Conservation (phyloP, 1,140 invertebrate genomes). For the Zaprionus inermis region DNA sequence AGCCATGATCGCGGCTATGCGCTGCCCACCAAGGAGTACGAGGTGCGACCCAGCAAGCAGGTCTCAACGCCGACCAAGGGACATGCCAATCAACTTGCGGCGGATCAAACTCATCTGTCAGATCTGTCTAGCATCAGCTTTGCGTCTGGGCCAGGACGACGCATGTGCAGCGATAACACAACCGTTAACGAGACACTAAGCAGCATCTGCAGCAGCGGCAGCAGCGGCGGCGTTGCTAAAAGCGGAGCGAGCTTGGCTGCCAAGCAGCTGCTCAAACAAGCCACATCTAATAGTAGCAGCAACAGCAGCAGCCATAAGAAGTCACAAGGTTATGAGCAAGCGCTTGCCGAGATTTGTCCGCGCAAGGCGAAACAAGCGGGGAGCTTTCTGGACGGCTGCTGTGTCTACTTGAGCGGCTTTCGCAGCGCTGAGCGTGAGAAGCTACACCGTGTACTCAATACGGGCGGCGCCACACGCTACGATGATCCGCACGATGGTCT, state of each 20-base stretch:
- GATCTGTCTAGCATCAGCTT: conserved; percentile 76
- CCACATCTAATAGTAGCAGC: conserved; percentile 34
- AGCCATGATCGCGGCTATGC: conserved; percentile 90
- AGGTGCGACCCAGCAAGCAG: conserved; percentile 64
- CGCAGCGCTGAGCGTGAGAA: conserved; percentile 88
- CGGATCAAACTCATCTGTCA: conserved; percentile 66
- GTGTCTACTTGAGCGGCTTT: conserved; percentile 89
- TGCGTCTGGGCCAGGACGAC: conserved; percentile 35
- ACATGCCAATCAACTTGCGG: conserved; percentile 19
- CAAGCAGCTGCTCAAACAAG: conserved; percentile 66
- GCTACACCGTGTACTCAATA: conserved; percentile 90
- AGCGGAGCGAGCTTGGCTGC: conserved; percentile 26
- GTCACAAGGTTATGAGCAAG: conserved; percentile 54
- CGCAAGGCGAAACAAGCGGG: conserved; percentile 89
- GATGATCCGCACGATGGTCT: conserved; percentile 90
- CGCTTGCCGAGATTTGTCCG: conserved; percentile 87
- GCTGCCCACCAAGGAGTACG: conserved; percentile 88
- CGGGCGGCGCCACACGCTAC: conserved; percentile 92
- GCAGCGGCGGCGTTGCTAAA: neutral
- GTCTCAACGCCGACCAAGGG: conserved; percentile 73
- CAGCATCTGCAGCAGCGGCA: conserved; percentile 25
- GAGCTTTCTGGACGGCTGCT: conserved; percentile 93
- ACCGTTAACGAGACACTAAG: conserved; percentile 67
- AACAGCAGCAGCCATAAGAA: neutral
- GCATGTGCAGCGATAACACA: conserved; percentile 60